Percentiles rank a stretch among this genome's conserved stretches.
These are phyloP conservation scores for Ochropacha duplaris DNA, from an alignment of 2,888 invertebrate species.

Conservation along the genomic window DNA sequence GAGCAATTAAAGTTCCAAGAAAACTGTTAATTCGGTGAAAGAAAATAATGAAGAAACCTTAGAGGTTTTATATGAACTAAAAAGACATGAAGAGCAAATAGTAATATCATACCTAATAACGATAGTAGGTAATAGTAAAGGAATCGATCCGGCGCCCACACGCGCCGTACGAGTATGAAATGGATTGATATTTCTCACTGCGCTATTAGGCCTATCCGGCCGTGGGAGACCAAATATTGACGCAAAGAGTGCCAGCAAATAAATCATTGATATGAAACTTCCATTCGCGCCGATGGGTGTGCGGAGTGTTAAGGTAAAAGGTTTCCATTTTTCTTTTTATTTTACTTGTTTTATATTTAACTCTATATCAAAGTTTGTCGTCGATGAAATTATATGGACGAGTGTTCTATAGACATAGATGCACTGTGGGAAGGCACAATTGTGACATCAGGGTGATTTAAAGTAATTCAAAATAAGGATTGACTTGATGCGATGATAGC, in stretches of 20 bases:
- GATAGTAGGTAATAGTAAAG: neutral
- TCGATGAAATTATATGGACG: no score
- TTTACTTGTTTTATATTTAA: no score
- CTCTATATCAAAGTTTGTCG: no score
- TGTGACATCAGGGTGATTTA: no score
- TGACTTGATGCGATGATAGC: no score
- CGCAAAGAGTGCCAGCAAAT: constrained; percentile 31
- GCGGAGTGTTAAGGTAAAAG: neutral
- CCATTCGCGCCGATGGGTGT: constrained; percentile 14
- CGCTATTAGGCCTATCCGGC: constrained; percentile 8
- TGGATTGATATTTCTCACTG: neutral
- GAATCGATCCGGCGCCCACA: neutral
- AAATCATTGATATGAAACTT: constrained; percentile 43
- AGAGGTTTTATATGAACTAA: no score
- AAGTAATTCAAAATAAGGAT: no score
- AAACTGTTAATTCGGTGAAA: no score
- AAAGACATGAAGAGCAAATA: neutral
- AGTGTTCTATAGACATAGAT: no score
- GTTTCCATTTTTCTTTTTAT: neutral
- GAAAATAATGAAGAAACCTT: no score
- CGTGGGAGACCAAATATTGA: constrained; percentile 45
- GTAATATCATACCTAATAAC: neutral
- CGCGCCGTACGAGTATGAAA: neutral
- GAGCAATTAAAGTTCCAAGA: no score
- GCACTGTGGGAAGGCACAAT: no score